A percentile compares a stretch with the other conserved stretches of the same genome.
phyloP scores from a whole-genome alignment of 1,140 invertebrate species.

The Rhopalosiphum maidis region DNA sequence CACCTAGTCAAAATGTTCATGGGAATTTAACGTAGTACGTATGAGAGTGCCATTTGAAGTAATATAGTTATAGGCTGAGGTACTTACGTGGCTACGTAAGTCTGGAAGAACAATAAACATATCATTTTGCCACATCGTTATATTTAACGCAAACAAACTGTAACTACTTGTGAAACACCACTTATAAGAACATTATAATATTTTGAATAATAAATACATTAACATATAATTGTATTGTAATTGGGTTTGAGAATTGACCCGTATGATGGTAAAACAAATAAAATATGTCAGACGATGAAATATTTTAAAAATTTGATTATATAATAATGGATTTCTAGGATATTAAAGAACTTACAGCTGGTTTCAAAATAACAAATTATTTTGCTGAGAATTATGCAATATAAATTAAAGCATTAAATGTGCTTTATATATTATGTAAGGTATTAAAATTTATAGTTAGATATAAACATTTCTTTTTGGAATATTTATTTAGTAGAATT shows the following conservation, averaged over 20 bases:
- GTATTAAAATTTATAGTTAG: background rate
- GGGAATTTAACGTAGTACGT: background rate
- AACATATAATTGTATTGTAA: background rate
- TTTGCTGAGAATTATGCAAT: background rate
- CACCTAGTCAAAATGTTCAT: background rate
- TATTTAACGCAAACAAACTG: background rate
- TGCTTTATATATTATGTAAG: background rate
- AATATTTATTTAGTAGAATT: background rate
- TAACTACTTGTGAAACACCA: constrained; percentile 9
- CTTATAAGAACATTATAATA: background rate
- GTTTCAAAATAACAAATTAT: background rate
- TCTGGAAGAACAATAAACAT: background rate
- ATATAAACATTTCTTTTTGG: background rate
- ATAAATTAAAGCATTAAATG: background rate
- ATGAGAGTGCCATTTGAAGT: background rate
- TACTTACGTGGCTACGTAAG: background rate
- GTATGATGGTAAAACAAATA: background rate
- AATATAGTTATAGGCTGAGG: background rate
- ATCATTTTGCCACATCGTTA: background rate
- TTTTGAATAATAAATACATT: background rate
- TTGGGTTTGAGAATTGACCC: background rate
- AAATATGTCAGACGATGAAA: background rate
- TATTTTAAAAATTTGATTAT: background rate
- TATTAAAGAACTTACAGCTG: background rate
- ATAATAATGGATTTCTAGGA: background rate